These are phyloP conservation scores for Pseudopipra pipra DNA, from an alignment of 2,113 vertebrate genomes.

Conservation along the genomic window DNA sequence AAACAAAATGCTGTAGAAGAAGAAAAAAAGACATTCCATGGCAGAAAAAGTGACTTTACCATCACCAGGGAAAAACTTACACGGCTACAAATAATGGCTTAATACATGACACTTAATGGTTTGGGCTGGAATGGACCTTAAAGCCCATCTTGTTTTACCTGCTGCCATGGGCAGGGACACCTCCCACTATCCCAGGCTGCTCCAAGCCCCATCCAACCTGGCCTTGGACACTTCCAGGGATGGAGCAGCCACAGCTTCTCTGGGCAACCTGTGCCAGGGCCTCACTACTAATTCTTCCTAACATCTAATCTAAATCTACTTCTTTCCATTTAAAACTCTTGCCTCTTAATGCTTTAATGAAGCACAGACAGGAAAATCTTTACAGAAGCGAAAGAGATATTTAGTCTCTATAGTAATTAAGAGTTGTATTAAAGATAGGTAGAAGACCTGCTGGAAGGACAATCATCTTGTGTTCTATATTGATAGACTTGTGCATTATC, in stretches of 20 bases:
- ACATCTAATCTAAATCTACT: neutral
- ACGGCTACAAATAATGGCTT: neutral
- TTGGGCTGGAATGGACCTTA: neutral
- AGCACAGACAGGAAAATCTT: neutral
- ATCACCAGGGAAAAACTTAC: neutral
- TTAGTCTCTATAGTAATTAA: neutral
- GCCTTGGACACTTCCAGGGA: neutral
- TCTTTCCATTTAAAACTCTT: neutral
- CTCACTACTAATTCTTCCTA: neutral
- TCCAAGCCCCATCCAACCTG: neutral
- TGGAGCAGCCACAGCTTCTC: neutral
- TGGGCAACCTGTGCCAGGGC: neutral
- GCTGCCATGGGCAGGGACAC: neutral
- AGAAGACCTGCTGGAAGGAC: neutral
- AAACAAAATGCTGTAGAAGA: constrained; percentile 77
- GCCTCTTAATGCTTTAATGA: neutral
- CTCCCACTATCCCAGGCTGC: neutral
- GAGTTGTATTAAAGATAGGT: neutral
- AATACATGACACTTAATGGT: neutral
- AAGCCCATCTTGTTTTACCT: neutral
- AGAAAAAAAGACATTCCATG: neutral
- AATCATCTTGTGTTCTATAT: neutral
- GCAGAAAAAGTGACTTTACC: neutral
- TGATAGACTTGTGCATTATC: neutral
- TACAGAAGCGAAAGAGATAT: neutral